These are phyloP conservation scores for Thinocorus orbignyianus DNA, from an alignment of 2,113 vertebrate genomes.

Conservation along the genomic window DNA sequence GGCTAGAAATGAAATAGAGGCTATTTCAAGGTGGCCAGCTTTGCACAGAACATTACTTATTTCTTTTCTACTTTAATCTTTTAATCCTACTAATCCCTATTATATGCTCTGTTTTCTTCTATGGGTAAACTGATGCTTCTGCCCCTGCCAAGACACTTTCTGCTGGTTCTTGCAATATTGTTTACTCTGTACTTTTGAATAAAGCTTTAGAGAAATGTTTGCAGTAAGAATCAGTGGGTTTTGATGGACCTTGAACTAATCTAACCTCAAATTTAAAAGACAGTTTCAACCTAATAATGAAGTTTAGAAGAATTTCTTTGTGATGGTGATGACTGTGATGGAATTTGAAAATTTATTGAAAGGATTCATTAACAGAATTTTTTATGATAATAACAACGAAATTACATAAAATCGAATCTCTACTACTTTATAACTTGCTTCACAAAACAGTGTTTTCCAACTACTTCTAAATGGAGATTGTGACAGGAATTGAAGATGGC, in stretches of 20 bases:
- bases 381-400: neutral
- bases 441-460: neutral
- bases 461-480: neutral
- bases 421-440: neutral
- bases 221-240: neutral
- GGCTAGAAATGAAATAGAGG: neutral
- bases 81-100: conserved; percentile 28
- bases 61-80: neutral
- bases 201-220: neutral
- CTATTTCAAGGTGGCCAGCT: neutral
- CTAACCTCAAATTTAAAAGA: neutral
- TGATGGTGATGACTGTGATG: neutral
- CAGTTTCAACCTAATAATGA: neutral
- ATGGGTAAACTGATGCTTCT: neutral
- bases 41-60: neutral
- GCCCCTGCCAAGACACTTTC: neutral
- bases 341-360: neutral
- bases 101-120: neutral
- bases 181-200: neutral
- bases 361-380: neutral
- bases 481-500: neutral
- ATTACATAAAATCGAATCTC: neutral
- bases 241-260: neutral
- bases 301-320: neutral
- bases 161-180: neutral